Evolutionary conservation across 2,888 invertebrate species (phyloP).

Genomic region (Lycaena phlaeas): DNA sequence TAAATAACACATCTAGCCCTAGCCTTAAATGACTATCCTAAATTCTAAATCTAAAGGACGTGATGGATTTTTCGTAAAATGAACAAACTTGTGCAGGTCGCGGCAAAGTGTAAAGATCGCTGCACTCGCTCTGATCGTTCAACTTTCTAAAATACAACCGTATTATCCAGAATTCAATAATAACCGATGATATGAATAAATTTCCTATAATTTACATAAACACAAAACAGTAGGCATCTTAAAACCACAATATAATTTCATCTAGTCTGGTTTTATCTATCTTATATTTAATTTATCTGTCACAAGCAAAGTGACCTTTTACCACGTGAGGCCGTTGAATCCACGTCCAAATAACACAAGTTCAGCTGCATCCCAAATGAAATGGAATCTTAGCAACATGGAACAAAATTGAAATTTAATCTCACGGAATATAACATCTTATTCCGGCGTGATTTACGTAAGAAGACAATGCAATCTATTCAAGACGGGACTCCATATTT

Average conservation of each 20-base stretch:
- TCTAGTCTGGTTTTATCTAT: constrained; percentile 22
- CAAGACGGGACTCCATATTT: constrained; percentile 23
- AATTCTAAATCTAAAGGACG: no score
- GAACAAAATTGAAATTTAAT: constrained; percentile 23
- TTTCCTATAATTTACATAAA: no score
- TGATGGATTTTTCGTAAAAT: no score
- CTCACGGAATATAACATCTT: constrained; percentile 31
- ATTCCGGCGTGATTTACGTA: constrained; percentile 55
- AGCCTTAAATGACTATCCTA: no score
- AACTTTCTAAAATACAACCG: no score
- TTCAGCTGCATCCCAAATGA: not conserved
- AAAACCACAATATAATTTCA: not conserved
- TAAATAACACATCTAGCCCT: no score
- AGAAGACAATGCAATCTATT: constrained; percentile 68
- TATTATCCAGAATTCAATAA: no score
- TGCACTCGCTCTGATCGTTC: no score
- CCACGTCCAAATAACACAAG: not conserved
- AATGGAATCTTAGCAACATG: constrained; percentile 19
- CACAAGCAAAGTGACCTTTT: constrained; percentile 49
- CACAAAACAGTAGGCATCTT: no score
- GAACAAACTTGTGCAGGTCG: no score
- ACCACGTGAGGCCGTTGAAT: constrained; percentile 39
- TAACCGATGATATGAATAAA: no score
- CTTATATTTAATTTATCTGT: constrained; percentile 47
- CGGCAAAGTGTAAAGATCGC: no score